These are phyloP conservation scores for Cryptosula pallasiana DNA, from an alignment of 2,888 invertebrate genomes.

Conservation along the genomic window DNA sequence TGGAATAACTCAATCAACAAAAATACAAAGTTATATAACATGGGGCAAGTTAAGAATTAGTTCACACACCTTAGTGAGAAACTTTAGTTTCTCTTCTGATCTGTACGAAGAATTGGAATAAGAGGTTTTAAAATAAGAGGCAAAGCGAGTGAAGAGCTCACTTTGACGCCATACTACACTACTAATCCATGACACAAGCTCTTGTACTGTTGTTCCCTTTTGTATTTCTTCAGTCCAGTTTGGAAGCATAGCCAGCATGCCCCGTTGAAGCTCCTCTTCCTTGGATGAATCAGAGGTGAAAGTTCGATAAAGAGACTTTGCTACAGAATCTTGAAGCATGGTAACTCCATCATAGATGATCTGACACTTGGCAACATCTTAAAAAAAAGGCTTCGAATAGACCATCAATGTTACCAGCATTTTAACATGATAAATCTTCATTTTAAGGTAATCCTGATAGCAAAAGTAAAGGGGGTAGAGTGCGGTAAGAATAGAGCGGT, in stretches of 20 bases:
- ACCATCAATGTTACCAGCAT: no score
- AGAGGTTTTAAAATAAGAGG: neutral
- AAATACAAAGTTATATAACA: no score
- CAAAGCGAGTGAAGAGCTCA: neutral
- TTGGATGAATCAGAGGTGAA: neutral
- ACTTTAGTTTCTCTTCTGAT: neutral
- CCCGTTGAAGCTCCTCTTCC: neutral
- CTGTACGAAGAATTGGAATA: neutral
- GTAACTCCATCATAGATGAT: neutral
- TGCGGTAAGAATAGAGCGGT: no score
- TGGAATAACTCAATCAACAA: no score
- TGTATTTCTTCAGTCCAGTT: neutral
- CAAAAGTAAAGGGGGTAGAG: no score
- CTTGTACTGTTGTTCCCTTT: neutral
- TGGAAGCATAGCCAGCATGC: slow-evolving; percentile 11
- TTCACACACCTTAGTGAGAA: neutral
- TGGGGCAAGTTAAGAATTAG: no score
- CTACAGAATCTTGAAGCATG: neutral
- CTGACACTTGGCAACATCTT: no score
- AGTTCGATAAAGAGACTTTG: neutral
- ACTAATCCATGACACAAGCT: neutral
- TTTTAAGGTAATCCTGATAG: no score
- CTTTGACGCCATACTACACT: neutral
- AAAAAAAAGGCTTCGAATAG: no score
- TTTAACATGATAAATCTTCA: no score